Percentiles rank a stretch among this genome's conserved stretches.
These are phyloP conservation scores for Pitangus sulphuratus DNA, from an alignment of 2,797 vertebrate genomes.

Conservation along the genomic window DNA sequence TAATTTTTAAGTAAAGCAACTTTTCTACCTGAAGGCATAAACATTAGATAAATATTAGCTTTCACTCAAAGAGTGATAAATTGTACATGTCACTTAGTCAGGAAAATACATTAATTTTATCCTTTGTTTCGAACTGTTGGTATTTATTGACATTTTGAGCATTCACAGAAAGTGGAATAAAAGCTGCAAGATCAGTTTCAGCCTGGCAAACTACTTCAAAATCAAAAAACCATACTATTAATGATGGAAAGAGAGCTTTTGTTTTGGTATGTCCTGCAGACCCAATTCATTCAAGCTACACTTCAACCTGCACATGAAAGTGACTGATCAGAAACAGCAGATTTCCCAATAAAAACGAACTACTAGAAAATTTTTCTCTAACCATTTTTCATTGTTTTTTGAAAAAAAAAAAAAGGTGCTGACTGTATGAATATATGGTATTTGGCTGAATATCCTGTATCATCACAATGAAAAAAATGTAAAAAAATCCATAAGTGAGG, in stretches of 20 bases:
- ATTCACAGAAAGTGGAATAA: neutral
- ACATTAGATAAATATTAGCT: neutral
- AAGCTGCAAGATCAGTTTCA: neutral
- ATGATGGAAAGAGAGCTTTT: neutral
- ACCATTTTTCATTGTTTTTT: fast-evolving
- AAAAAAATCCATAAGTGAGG: neutral
- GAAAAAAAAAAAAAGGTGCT: neutral
- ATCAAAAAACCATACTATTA: neutral
- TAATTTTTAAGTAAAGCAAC: neutral
- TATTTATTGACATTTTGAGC: neutral
- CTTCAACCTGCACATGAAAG: neutral
- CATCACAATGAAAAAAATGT: neutral
- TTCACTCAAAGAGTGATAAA: neutral
- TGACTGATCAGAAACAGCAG: neutral
- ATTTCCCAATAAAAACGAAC: neutral
- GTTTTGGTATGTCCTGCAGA: neutral
- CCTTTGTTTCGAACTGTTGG: neutral
- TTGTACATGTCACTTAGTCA: neutral
- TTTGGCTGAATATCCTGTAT: neutral
- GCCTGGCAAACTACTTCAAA: neutral
- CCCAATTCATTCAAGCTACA: neutral
- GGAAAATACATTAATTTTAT: neutral
- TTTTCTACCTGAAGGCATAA: neutral
- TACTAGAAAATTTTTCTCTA: neutral
- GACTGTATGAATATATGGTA: neutral